phyloP scores from a whole-genome alignment of 2,797 vertebrate species.

The Mionectes olivaceus region DNA sequence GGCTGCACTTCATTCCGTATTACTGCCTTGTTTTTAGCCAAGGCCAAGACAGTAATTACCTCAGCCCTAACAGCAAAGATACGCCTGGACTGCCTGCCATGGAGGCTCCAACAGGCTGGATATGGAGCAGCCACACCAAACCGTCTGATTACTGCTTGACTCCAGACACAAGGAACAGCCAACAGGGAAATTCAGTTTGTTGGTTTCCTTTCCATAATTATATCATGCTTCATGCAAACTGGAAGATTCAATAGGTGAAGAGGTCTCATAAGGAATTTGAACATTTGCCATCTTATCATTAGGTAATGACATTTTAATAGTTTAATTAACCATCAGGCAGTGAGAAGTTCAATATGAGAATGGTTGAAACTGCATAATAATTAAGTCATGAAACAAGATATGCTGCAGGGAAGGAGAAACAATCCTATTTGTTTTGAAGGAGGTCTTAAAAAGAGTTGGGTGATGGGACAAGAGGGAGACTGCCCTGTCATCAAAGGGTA shows the following conservation, averaged over 20 bases:
- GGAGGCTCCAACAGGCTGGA: background rate
- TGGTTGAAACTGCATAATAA: background rate
- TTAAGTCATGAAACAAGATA: conserved; percentile 40
- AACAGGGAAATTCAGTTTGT: background rate
- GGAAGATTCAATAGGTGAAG: conserved; percentile 42
- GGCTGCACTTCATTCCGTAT: background rate
- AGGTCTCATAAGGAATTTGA: conserved; percentile 41
- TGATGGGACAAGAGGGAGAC: background rate
- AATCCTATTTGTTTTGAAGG: background rate
- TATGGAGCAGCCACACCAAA: background rate
- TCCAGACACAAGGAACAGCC: background rate
- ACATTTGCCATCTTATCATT: conserved; percentile 35
- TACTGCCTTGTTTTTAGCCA: background rate
- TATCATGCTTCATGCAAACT: background rate
- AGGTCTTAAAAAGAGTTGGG: background rate
- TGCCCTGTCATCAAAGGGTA: background rate
- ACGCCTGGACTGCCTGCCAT: background rate
- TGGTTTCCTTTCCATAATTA: background rate
- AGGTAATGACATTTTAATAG: conserved; percentile 60
- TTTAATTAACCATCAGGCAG: conserved; percentile 42
- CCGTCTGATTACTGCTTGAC: background rate
- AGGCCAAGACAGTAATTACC: background rate
- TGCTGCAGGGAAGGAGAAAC: conserved; percentile 23
- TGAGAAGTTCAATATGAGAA: conserved; percentile 18
- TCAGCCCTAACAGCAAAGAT: background rate